Conservation (phyloP, 64 coral and sea anemone genomes). For the Stichodactyla helianthus region DNA sequence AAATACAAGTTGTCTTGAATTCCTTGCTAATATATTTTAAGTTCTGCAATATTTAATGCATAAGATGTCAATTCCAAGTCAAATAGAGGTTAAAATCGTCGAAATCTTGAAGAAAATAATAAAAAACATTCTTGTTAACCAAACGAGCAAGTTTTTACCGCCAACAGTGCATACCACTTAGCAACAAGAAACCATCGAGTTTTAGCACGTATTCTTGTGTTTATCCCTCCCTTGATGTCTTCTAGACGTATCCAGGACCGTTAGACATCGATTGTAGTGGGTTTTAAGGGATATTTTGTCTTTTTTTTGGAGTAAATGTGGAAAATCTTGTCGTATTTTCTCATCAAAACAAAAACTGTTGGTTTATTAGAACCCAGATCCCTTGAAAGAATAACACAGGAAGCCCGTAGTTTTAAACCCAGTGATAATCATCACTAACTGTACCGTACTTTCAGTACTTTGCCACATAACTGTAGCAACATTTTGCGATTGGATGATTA, state of each 20-base stretch:
- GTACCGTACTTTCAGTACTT: too few species aligned
- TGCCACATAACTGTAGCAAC: too few species aligned
- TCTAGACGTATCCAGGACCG: background rate
- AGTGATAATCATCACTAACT: too few species aligned
- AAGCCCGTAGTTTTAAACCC: background rate
- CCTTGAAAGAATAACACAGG: background rate
- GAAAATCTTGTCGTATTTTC: background rate
- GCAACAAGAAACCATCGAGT: background rate
- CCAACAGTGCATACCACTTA: background rate
- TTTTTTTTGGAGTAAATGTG: background rate
- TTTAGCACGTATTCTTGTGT: background rate
- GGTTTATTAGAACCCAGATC: background rate
- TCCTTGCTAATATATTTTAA: background rate
- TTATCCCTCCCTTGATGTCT: background rate
- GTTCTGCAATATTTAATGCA: too few species aligned
- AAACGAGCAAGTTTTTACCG: background rate
- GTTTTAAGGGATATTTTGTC: background rate
- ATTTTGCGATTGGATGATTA: too few species aligned
- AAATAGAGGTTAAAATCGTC: too few species aligned
- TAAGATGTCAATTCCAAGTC: too few species aligned
- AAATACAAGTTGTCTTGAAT: background rate
- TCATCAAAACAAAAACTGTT: conserved; percentile 4
- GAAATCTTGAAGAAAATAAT: background rate
- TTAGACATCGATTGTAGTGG: background rate
- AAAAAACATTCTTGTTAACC: background rate